Evolutionary conservation across 1,140 invertebrate species (phyloP).

Genomic region (Bombus superbus): DNA sequence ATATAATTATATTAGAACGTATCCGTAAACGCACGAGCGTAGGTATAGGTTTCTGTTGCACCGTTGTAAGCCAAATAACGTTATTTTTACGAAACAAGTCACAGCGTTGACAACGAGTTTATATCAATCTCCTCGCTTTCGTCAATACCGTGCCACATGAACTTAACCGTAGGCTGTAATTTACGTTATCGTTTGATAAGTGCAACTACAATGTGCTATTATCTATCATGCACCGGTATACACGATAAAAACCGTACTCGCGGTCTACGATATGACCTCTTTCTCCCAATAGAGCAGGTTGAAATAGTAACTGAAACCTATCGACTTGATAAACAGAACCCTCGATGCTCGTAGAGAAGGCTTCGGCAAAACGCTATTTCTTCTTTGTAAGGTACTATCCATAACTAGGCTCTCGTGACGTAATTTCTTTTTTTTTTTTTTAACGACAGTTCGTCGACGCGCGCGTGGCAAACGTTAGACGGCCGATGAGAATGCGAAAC

Average conservation of each 20-base stretch:
- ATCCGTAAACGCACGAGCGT: not conserved
- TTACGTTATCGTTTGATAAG: constrained; percentile 49
- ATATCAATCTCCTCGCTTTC: constrained; percentile 26
- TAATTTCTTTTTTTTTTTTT: no score
- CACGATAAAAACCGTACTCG: constrained; percentile 15
- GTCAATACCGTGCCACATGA: not conserved
- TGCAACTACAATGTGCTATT: constrained; percentile 14
- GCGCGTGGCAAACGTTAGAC: not conserved
- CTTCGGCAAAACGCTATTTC: no score
- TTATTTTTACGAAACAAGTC: not conserved
- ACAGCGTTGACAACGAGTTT: not conserved
- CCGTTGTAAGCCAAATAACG: not conserved
- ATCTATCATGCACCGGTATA: not conserved
- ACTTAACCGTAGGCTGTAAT: constrained; percentile 6
- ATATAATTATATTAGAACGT: not conserved
- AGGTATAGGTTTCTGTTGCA: no score
- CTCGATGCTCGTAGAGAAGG: not conserved
- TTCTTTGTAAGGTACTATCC: not conserved
- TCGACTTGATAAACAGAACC: not conserved
- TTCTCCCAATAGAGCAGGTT: not conserved
- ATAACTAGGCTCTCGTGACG: not conserved
- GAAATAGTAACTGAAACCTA: not conserved
- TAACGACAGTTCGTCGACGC: not conserved
- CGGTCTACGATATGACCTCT: not conserved
- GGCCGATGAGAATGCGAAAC: not conserved